Evolutionary conservation across 1,140 invertebrate species (phyloP).

Genomic region (Ganaspis sp.): DNA sequence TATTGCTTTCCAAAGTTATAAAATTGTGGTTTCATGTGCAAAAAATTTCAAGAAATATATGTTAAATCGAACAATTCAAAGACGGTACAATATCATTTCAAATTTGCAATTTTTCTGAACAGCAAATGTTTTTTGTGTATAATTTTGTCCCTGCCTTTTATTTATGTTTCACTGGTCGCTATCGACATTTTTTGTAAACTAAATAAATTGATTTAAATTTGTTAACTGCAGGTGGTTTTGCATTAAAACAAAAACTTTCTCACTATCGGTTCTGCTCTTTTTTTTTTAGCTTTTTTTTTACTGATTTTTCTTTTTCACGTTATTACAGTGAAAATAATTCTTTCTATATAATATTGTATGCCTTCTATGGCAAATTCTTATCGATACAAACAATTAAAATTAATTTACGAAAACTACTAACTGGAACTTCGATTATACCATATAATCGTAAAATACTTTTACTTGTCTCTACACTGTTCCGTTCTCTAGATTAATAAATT

Average conservation of each 20-base stretch:
- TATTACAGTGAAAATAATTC: conserved; percentile 13
- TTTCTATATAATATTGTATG: neutral
- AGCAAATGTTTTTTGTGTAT: neutral
- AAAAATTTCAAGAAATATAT: conserved; percentile 2
- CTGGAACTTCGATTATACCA: conserved; percentile 34
- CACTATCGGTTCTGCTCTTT: neutral
- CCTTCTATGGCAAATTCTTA: conserved; percentile 8
- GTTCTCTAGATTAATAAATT: conserved; percentile 5
- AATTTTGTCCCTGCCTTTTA: no score
- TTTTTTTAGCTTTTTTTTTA: conserved; percentile 22
- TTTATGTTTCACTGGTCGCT: neutral
- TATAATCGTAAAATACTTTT: conserved; percentile 43
- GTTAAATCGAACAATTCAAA: no score
- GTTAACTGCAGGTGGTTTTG: neutral
- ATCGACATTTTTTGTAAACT: neutral
- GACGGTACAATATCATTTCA: neutral
- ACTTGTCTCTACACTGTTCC: neutral
- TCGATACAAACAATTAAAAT: conserved; percentile 34
- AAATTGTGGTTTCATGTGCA: neutral
- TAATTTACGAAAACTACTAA: conserved; percentile 11
- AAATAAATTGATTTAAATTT: neutral
- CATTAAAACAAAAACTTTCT: no score
- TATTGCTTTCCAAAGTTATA: conserved; percentile 15
- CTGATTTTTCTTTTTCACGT: neutral
- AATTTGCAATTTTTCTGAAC: neutral